Conservation (phyloP, 2,113 vertebrate genomes). For the Megatriorchis doriae region DNA sequence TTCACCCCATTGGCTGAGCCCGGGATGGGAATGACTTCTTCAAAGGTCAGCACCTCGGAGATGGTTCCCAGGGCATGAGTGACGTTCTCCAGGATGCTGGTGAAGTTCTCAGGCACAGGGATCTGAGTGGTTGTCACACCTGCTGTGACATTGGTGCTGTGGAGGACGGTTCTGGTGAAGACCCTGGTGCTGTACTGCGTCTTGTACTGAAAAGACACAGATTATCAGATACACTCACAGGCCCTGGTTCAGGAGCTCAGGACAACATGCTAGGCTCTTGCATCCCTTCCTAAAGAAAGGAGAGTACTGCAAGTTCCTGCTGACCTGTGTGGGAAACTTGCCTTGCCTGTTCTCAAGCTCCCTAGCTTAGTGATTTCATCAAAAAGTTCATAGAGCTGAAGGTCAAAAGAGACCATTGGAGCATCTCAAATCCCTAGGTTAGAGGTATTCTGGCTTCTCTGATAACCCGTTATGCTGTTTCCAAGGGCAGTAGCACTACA, state of each 20-base stretch:
- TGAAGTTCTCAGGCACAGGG: slow-evolving; percentile 62
- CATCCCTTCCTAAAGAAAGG: background rate
- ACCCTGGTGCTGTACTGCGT: slow-evolving; percentile 81
- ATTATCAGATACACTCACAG: background rate
- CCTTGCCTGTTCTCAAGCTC: background rate
- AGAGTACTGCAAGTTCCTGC: background rate
- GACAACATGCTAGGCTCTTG: background rate
- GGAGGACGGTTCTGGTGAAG: slow-evolving; percentile 69
- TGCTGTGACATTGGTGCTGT: slow-evolving; percentile 54
- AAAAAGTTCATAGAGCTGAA: background rate
- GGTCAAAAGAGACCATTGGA: background rate
- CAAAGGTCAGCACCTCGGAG: slow-evolving; percentile 81
- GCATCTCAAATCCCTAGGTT: background rate
- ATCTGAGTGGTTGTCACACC: slow-evolving; percentile 44
- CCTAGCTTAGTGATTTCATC: background rate
- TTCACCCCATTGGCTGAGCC: slow-evolving; percentile 90
- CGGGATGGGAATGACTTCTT: slow-evolving; percentile 84
- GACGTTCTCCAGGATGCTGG: slow-evolving; percentile 72
- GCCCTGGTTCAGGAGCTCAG: background rate
- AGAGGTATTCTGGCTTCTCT: background rate
- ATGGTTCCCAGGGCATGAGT: slow-evolving; percentile 74
- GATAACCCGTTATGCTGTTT: background rate
- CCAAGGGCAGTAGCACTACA: background rate
- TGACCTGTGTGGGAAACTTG: background rate
- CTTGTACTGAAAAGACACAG: slow-evolving; percentile 86